phyloP scores from a whole-genome alignment of 1,140 invertebrate genomes.

The Pachypeltis micranthus region DNA sequence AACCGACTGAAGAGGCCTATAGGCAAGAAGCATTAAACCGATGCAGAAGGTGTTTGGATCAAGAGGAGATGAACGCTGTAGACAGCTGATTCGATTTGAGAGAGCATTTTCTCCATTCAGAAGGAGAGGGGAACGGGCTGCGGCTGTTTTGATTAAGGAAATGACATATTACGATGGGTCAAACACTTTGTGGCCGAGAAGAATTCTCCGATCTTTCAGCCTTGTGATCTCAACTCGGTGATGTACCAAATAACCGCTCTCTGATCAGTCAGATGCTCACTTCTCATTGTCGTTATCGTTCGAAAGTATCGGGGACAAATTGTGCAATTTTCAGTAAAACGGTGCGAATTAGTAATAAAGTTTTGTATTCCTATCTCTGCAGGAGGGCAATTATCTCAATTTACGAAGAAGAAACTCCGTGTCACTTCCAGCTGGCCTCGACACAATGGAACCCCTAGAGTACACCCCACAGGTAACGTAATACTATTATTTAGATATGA shows the following conservation, averaged over 20 bases:
- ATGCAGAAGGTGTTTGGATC: no score
- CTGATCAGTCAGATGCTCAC: not conserved
- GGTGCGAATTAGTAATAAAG: no score
- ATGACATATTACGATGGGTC: not conserved
- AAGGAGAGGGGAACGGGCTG: no score
- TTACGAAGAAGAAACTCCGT: slow-evolving; percentile 26
- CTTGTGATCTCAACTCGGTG: not conserved
- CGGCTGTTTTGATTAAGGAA: not conserved
- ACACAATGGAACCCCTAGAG: slow-evolving; percentile 28
- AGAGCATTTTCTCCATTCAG: no score
- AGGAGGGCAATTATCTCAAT: not conserved
- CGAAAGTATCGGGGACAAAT: not conserved
- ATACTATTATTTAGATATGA: not conserved
- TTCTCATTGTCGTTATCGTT: not conserved
- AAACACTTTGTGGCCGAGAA: not conserved
- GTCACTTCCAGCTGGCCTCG: slow-evolving; percentile 29
- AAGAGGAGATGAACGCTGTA: no score
- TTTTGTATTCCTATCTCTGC: not conserved
- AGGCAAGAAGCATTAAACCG: no score
- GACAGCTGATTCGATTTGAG: no score
- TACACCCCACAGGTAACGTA: slow-evolving; percentile 28
- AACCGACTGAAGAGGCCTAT: no score
- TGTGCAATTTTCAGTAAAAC: not conserved
- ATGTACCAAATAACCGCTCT: not conserved
- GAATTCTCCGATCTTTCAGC: not conserved